Evolutionary conservation across 2,797 vertebrate genomes (phyloP), one percentile per base, ranked within the genome.

Genomic region (Clarias platycephalus): DNA sequence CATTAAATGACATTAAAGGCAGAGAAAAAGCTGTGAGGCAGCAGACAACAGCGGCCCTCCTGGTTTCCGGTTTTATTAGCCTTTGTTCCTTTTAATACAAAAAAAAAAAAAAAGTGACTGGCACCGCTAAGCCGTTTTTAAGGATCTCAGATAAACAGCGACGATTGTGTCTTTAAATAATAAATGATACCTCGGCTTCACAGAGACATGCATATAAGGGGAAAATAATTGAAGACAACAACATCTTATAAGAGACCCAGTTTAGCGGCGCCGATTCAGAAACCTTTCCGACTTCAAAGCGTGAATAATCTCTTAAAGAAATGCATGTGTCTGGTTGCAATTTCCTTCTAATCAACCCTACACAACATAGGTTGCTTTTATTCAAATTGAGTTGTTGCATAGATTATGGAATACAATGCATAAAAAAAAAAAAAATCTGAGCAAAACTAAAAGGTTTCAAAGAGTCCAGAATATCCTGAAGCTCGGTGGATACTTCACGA

Each of bases 151-250:
- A 95, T 95, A 95, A 95, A 95, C 94, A 95, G 93, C 91, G 92
- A 91, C 92, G 92, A 95, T 94, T 94, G 94, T 91, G 92, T 92
- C 92, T 94, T 94, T 96, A 95, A 96, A 96, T 96, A 95, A 95
- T 95, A 95, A 93, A 96, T 96, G 93, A 95, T 93, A 89, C 87
- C 91, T 91, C 70, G 91, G 92, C 93, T 92, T 95, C 92, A 93
- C 92, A 94, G 92, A 93, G 93, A 92, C 90, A 89, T 88, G 91
- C 92, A 91, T 91, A 92, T 94, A 93, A 95, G 93, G 90, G 83
- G 92, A 92, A 95, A 95, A 95, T 96, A 96, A 96, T 95, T 95
- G 95, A 95, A 94, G 93, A 93, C 94, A 95, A 95, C 95, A 94
- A 94, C 93, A 93, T 95, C 92, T 94, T 94, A 93, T 95, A 95